Evolutionary conservation across 1,140 invertebrate genomes (phyloP).

Genomic region (Asbolus verrucosus): DNA sequence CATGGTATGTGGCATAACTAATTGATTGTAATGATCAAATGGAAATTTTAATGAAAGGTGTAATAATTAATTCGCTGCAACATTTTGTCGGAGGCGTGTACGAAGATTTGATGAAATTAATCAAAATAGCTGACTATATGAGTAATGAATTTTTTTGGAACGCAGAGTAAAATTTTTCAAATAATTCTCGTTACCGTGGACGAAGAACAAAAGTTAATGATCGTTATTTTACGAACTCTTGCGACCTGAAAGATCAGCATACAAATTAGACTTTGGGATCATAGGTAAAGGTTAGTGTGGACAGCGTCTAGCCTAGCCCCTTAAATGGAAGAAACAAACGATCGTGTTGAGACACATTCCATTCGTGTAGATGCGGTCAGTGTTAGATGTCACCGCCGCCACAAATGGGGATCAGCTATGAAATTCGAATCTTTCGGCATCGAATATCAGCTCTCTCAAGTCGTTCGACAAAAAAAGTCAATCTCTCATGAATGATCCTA

Average conservation of each 20-base stretch:
- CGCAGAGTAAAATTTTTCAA: too few relatives aligned
- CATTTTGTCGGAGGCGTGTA: slow-evolving; percentile 2
- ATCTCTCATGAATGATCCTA: slow-evolving; percentile 47
- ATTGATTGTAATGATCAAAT: slow-evolving; percentile 27
- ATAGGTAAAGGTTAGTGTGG: slow-evolving; percentile 17
- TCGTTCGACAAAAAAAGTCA: slow-evolving; percentile 34
- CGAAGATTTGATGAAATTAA: too few relatives aligned
- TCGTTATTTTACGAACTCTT: not conserved
- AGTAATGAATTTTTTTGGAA: too few relatives aligned
- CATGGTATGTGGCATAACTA: slow-evolving; percentile 34
- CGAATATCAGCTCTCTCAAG: slow-evolving; percentile 45
- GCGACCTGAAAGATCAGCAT: not conserved
- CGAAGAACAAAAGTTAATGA: too few relatives aligned
- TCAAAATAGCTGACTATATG: too few relatives aligned
- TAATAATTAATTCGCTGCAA: slow-evolving; percentile 19
- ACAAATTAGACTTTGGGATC: slow-evolving; percentile 4
- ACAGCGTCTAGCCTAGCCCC: slow-evolving; percentile 36
- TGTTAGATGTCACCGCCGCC: slow-evolving; percentile 54
- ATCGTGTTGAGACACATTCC: slow-evolving; percentile 52
- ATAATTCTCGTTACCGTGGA: too few relatives aligned
- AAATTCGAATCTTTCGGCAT: slow-evolving; percentile 50
- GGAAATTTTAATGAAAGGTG: slow-evolving; percentile 13
- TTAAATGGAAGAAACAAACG: slow-evolving; percentile 49
- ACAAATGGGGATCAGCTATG: slow-evolving; percentile 48
- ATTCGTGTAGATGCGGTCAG: slow-evolving; percentile 51